Percentiles rank a stretch among this genome's conserved stretches.
phyloP scores from a whole-genome alignment of 1,140 invertebrate genomes.

The Branchinecta lindahli region DNA sequence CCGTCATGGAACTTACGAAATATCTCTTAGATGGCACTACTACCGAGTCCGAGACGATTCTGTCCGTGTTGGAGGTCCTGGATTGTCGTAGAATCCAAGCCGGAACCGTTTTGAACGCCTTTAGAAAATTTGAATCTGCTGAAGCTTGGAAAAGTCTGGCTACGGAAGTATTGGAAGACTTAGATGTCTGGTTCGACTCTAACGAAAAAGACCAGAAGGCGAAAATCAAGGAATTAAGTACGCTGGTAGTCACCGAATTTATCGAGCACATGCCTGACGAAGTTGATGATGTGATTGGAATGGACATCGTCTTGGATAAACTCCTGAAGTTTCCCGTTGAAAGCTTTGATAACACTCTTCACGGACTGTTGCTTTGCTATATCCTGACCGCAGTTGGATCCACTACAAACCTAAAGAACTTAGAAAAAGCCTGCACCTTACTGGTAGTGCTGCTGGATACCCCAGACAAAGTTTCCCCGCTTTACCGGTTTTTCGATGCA shows the following conservation, averaged over 20 bases:
- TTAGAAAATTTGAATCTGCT: neutral
- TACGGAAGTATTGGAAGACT: neutral
- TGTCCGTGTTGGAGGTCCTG: neutral
- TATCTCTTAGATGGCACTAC: too few species aligned
- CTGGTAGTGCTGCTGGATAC: neutral
- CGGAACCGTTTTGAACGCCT: neutral
- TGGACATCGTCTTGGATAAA: neutral
- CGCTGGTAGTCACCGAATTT: neutral
- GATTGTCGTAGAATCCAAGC: neutral
- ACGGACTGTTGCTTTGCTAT: neutral
- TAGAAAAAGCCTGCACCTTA: neutral
- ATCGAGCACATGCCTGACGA: neutral
- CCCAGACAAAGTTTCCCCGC: neutral
- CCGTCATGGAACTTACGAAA: too few species aligned
- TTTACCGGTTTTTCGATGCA: neutral
- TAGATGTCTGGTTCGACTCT: neutral
- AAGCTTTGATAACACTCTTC: neutral
- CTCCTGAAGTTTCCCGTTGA: neutral
- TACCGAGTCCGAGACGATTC: too few species aligned
- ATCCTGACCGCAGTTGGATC: neutral
- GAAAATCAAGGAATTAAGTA: neutral
- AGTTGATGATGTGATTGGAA: neutral
- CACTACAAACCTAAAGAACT: neutral
- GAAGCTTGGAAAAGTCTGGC: neutral
- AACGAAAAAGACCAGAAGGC: neutral